Evolutionary conservation across 2,113 vertebrate genomes (phyloP), one percentile per base, ranked within the genome.

Genomic region (Phyllostomus hastatus): DNA sequence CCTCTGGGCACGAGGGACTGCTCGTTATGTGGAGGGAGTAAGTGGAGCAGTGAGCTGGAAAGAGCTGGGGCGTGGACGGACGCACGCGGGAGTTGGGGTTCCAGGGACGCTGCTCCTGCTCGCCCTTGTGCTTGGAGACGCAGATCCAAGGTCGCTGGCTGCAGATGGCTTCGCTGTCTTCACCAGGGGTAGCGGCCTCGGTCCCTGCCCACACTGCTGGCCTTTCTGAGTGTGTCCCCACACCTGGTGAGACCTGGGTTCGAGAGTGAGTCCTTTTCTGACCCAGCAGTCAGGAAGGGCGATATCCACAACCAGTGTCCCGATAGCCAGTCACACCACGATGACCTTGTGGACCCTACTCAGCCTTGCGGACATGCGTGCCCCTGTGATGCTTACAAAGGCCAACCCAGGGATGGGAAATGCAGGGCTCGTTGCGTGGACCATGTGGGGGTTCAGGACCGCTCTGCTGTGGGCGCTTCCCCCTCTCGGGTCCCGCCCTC

Each of bases 11-110:
- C 16, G 78, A 94, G 88, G 92, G 94, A 92, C 6, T 20, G 38
- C 33, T 2, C 78, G 35, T 92, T 76, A 64, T 85, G 52, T 78
- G 26, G 59, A 88, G 59, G 41, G 67, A 69, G 78, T 70, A 78
- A 89, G 84, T 95, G 76, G 93, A 78, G 59, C 70, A 50, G 78
- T 84, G 75, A 70, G 54, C 81, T 96, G 90, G 20, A 94, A 91
- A 88, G 66, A 92, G 57, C 35, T 59, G 75, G 91, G 54, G 75
- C 73, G 10, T 33, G 76, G 81, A 54, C 94, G n/a, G 67, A 84
- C 52, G 35, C 66, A 84, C 52, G 35, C 66, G 80, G 64, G 50
- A 83, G 24, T n/a, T 66, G 20, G 93, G 11, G 31, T 64, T 87
- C 78, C 41, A 79, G 91, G 93, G 80, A 76, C 17, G 22, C 41